Evolutionary conservation across 2,797 vertebrate species (phyloP).

Genomic region (Paguma larvata): DNA sequence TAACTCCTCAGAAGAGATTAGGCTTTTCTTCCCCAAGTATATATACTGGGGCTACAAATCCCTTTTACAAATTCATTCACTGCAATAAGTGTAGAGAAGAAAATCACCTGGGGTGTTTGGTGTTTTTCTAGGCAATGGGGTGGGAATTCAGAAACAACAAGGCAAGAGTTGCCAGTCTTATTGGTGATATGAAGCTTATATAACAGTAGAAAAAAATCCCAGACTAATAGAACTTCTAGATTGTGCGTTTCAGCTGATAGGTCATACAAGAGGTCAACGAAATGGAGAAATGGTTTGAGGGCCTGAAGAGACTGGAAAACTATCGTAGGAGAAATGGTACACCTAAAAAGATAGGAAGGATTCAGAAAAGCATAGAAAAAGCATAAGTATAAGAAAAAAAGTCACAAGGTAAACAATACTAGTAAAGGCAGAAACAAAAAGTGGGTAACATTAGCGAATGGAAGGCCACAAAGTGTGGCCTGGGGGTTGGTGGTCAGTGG

Average conservation of each 20-base stretch:
- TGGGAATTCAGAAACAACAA: background rate
- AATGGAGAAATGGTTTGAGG: background rate
- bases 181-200: background rate
- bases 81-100: background rate
- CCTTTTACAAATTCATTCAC: slow-evolving; percentile 35
- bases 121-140: slow-evolving; percentile 5
- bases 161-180: background rate
- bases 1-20: background rate
- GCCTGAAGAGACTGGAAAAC: background rate
- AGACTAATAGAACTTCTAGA: background rate
- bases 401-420: background rate
- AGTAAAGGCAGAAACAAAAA: background rate
- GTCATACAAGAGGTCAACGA: background rate
- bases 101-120: background rate
- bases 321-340: background rate
- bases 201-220: background rate
- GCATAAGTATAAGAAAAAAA: background rate
- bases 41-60: background rate
- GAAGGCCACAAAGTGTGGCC: background rate
- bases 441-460: background rate
- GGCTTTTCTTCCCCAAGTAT: background rate
- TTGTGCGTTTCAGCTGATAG: slow-evolving; percentile 9
- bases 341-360: background rate
- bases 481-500: background rate
- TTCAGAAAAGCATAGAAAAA: background rate